A percentile compares a stretch with the other conserved stretches of the same genome.
phyloP scores from a whole-genome alignment of 1,140 invertebrate species.

The Bombus huntii region DNA sequence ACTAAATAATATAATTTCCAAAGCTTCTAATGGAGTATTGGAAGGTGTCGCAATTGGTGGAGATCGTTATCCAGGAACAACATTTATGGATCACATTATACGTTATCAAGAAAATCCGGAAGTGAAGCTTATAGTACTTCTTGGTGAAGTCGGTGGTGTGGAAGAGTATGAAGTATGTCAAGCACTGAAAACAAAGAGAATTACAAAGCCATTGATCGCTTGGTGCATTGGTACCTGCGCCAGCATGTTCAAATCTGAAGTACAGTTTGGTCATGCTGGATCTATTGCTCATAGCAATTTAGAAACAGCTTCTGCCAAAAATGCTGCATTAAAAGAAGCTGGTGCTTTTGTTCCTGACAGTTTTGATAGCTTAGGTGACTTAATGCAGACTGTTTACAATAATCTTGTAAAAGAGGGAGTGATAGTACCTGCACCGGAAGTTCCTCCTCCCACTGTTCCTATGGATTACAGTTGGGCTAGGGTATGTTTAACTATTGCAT shows the following conservation, averaged over 20 bases:
- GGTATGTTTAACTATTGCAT: slow-evolving; percentile 78
- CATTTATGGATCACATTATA: slow-evolving; percentile 98
- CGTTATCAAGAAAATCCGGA: slow-evolving; percentile 90
- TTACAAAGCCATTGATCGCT: slow-evolving; percentile 97
- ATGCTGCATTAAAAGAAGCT: slow-evolving; percentile 90
- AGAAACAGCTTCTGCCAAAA: slow-evolving; percentile 98
- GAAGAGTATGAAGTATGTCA: slow-evolving; percentile 99
- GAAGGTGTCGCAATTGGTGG: slow-evolving; percentile 99
- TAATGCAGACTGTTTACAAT: slow-evolving; percentile 90
- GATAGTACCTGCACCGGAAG: slow-evolving; percentile 94
- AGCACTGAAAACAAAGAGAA: slow-evolving; percentile 90
- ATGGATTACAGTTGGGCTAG: slow-evolving; percentile 99
- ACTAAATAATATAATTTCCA: slow-evolving; percentile 98
- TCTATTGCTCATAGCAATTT: slow-evolving; percentile 97
- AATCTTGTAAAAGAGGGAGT: slow-evolving; percentile 91
- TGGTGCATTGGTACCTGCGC: slow-evolving; percentile 99
- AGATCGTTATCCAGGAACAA: slow-evolving; percentile 98
- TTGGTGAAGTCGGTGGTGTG: slow-evolving; percentile 99
- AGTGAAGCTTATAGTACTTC: slow-evolving; percentile 96
- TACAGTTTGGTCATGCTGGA: slow-evolving; percentile 99
- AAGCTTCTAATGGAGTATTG: slow-evolving; percentile 98
- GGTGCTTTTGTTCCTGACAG: slow-evolving; percentile 96
- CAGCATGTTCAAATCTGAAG: slow-evolving; percentile 97
- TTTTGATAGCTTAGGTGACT: slow-evolving; percentile 94
- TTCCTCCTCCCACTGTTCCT: slow-evolving; percentile 98